Base-by-base conservation (phyloP, 2,888 invertebrate species). In the Amblyjoppa proteus region DNA sequence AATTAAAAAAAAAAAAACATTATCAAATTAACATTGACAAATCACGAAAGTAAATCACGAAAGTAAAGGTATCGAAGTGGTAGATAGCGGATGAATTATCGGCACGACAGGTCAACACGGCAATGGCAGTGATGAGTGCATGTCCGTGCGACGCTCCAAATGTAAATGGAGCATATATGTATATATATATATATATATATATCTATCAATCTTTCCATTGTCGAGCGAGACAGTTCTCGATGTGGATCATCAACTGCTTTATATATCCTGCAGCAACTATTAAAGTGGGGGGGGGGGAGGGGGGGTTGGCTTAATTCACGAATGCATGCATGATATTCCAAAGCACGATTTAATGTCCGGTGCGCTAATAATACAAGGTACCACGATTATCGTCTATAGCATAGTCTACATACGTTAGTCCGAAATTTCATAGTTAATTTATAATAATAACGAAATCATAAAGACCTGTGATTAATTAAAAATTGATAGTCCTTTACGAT, bases 261-360 rank as follows among this genome's bases (percentile, higher is more conserved):
- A 34, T 66, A 70, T 28, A 69, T 56, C 51, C 77, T 70, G 61
- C 20, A 25, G 53, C 74, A 28, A 58, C 53, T 56, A 74, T 85
- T 74, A 78, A 66, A 68, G 77, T 75, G 64, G 75, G 74, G 20
- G 20, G 20, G 20, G 75, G 68, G 74, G 45, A 70, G 78, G 64
- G 75, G 75, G 75, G 69, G 78, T 66, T 71, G 79, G 34, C 79
- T 78, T 71, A 51, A 78, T 79, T 82, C 75, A 66, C 82, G 61
- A 78, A 79, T 82, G 75, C 75, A 75, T 76, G 56, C 71, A 68
- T 71, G 61, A 76, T 58, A 68, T 85, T 85, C 73, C 76, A 83
- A 66, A 83, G 61, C 53, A 38, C 80, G 73, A 83, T 68, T 83
- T 77, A 82, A 82, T 83, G 80, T 85, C 85, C 83, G 85, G 85